Conservation (phyloP, 1,140 invertebrate genomes). For the Riptortus pedestris region DNA sequence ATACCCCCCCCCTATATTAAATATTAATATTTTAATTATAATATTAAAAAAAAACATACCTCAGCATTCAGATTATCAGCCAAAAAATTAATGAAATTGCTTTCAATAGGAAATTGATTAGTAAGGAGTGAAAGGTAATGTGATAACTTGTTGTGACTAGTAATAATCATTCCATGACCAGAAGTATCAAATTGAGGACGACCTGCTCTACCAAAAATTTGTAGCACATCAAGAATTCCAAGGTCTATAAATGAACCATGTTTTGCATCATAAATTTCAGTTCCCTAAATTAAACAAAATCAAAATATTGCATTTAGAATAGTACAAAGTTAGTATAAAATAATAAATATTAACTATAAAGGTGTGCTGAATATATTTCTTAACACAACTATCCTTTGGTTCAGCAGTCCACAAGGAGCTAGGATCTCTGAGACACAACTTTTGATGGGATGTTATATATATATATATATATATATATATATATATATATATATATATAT, state of each 20-base stretch:
- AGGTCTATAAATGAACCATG: constrained; percentile 90
- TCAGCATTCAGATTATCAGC: constrained; percentile 98
- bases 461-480: neutral
- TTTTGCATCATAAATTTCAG: constrained; percentile 94
- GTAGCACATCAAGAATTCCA: constrained; percentile 92
- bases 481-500: too few relatives aligned
- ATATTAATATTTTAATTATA: too few relatives aligned
- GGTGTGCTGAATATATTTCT: too few relatives aligned
- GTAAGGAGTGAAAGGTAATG: constrained; percentile 91
- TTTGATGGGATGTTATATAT: neutral
- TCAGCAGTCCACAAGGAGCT: too few relatives aligned
- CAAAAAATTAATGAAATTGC: constrained; percentile 83
- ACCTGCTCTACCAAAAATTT: constrained; percentile 98
- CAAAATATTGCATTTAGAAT: neutral
- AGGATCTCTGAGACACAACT: too few relatives aligned
- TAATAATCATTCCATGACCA: constrained; percentile 91
- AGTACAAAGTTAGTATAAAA: neutral
- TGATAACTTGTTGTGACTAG: constrained; percentile 79
- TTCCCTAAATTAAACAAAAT: constrained; percentile 56
- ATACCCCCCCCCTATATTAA: too few relatives aligned
- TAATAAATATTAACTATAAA: too few relatives aligned
- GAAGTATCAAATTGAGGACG: constrained; percentile 85
- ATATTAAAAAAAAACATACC: constrained; percentile 45
- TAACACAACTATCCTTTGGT: too few relatives aligned
- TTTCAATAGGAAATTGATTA: constrained; percentile 96